Evolutionary conservation across 1,140 invertebrate species (phyloP), one percentile per base, ranked within the genome.

Genomic region (Ceratina calcarata): DNA sequence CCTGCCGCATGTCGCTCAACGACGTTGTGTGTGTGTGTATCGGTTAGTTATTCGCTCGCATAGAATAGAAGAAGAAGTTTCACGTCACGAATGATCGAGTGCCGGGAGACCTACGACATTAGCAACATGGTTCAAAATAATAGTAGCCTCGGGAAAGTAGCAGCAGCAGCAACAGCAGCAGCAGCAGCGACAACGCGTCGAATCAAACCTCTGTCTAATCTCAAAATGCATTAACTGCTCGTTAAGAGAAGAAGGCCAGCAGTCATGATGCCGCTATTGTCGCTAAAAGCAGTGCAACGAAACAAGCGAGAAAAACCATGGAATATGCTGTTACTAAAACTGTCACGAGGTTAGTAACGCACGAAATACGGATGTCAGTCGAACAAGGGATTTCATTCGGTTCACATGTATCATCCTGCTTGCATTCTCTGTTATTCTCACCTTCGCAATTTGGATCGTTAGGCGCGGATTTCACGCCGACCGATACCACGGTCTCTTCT

Each of bases 221-320:
- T 57, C 24, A 60, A 67, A 80, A 80, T 66, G 79, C 78, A 69
- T 73, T 58, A 75, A 74, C 20, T 37, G 51, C 45, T 68, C 66
- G 70, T 81, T 77, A 80, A 76, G 62, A 45, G 37, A 45, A 45
- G 37, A 45, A 45, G 18, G 45, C 12, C 57, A 45, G 37, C 80
- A 51, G 32, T 75, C 84, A 79, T 73, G 60, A 72, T 70, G 75
- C 81, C 22, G 66, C 75, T 75, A 87, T 57, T 37, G 68, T 79
- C 67, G 78, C 85, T 87, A 87, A 49, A 87, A 87, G 85, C 85
- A 87, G 76, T 84, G 85, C 84, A 78, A 87, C 74, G 62, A 87
- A 74, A 84, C 81, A 86, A 87, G 85, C 85, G 71, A 87, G 72
- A 77, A 84, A 78, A 78, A 87, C 78, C 72, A 76, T 79, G 20